phyloP scores from a whole-genome alignment of 2,797 vertebrate genomes.

The Neosilurus hyrtlii region DNA sequence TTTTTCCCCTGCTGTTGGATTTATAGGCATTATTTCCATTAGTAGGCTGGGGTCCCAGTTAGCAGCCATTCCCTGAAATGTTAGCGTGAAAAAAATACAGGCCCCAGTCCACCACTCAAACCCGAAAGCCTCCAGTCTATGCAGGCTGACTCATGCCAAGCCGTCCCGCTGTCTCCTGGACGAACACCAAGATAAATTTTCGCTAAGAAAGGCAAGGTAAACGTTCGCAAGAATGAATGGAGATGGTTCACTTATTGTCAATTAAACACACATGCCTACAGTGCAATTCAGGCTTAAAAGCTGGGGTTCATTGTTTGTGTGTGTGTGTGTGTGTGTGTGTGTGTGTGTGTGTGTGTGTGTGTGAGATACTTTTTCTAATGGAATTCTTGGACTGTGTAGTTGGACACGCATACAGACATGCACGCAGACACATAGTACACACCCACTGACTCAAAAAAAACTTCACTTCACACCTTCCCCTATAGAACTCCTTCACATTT shows the following conservation, averaged over 20 bases:
- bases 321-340: neutral
- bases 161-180: slow-evolving; percentile 71
- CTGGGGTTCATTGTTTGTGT: slow-evolving; percentile 26
- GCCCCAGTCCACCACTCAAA: slow-evolving; percentile 55
- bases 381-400: slow-evolving; percentile 29
- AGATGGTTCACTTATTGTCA: slow-evolving; percentile 32
- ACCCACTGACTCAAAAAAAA: slow-evolving; percentile 16
- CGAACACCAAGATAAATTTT: slow-evolving; percentile 68
- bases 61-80: slow-evolving; percentile 71
- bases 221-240: slow-evolving; percentile 53
- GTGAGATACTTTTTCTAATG: slow-evolving; percentile 12
- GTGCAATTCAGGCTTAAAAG: slow-evolving; percentile 19
- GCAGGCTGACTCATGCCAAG: slow-evolving; percentile 62
- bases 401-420: slow-evolving; percentile 20
- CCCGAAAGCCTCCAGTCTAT: slow-evolving; percentile 60
- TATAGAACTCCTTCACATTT: slow-evolving; percentile 47
- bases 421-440: slow-evolving; percentile 8
- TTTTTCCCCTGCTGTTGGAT: slow-evolving; percentile 22
- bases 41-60: slow-evolving; percentile 55
- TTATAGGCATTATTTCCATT: slow-evolving; percentile 63
- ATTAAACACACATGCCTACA: slow-evolving; percentile 24
- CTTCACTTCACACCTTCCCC: slow-evolving; percentile 44
- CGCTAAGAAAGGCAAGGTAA: slow-evolving; percentile 62
- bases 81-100: slow-evolving; percentile 57
- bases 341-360: slow-evolving; percentile 7